Percentiles rank a stretch among this genome's conserved stretches.
Conservation (phyloP, 2,113 vertebrate genomes). For the Rhinichthys klamathensis region DNA sequence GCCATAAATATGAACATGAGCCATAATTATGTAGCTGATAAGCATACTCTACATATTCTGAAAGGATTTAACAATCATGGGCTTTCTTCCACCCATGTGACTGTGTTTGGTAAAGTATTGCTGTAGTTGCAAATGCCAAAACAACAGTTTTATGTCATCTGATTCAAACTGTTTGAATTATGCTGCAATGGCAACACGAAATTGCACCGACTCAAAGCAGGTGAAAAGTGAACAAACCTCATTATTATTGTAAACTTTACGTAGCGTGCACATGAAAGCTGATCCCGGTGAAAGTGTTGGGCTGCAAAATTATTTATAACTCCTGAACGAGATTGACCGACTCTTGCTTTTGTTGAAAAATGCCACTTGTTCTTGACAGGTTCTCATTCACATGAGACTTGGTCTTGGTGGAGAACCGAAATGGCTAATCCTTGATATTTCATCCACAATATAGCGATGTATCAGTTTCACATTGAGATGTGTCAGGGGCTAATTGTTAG, state of each 20-base stretch:
- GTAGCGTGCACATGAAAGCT: neutral
- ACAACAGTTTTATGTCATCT: neutral
- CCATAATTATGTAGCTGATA: neutral
- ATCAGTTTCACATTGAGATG: constrained; percentile 66
- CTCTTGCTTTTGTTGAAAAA: constrained; percentile 3
- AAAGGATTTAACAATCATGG: neutral
- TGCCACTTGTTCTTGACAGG: constrained; percentile 1
- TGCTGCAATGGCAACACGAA: neutral
- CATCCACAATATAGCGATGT: constrained; percentile 65
- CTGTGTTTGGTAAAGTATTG: neutral
- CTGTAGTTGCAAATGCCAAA: neutral
- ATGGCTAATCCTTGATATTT: constrained; percentile 70
- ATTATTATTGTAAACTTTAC: neutral
- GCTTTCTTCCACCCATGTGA: neutral
- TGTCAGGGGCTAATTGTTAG: constrained; percentile 81
- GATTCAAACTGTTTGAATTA: neutral
- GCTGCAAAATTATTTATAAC: neutral
- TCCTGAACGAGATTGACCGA: neutral
- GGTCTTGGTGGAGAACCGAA: constrained; percentile 25
- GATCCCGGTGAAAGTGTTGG: neutral
- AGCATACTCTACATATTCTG: neutral
- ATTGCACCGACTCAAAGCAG: neutral
- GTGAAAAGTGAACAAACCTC: neutral
- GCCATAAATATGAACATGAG: neutral
- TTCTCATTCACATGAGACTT: constrained; percentile 25